phyloP scores from a whole-genome alignment of 64 coral and sea anemone genomes.

The Stichodactyla mertensii region DNA sequence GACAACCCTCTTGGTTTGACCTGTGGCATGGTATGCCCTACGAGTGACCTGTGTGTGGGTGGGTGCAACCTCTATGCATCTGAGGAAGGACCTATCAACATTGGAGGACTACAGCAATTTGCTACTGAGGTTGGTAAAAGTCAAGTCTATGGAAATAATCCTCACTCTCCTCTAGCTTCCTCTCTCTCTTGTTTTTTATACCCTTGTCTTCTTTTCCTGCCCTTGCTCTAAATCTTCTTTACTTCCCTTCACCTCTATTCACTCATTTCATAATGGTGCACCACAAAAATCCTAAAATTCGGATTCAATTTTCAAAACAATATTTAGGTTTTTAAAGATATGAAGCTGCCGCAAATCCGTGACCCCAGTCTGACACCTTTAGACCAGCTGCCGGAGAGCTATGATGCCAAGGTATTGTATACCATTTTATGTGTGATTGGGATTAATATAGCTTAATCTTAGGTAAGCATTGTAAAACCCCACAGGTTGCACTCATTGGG shows the following conservation, averaged over 20 bases:
- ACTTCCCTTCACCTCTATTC: too few species aligned
- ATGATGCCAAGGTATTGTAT: conserved; percentile 67
- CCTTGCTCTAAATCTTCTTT: too few species aligned
- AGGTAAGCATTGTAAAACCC: background rate
- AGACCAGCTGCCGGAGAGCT: conserved; percentile 80
- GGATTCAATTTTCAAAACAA: background rate
- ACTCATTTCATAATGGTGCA: too few species aligned
- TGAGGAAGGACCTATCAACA: conserved; percentile 98
- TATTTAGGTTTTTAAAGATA: conserved; percentile 74
- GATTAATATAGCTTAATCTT: background rate
- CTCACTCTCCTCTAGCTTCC: background rate
- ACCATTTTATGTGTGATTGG: background rate
- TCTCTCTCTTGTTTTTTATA: too few species aligned
- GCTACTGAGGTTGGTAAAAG: conserved; percentile 73
- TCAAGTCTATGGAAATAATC: background rate
- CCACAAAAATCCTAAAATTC: background rate
- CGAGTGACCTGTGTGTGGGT: conserved; percentile 97
- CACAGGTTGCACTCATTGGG: conserved; percentile 84
- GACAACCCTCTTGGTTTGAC: conserved; percentile 95
- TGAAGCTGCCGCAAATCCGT: conserved; percentile 85
- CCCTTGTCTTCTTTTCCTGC: too few species aligned
- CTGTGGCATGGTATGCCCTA: conserved; percentile 98
- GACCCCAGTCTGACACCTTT: conserved; percentile 67
- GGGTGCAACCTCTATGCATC: conserved; percentile 96
- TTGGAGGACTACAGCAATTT: conserved; percentile 96